These are phyloP conservation scores for Oophaga sylvatica DNA, from an alignment of 2,797 vertebrate species.

Conservation along the genomic window DNA sequence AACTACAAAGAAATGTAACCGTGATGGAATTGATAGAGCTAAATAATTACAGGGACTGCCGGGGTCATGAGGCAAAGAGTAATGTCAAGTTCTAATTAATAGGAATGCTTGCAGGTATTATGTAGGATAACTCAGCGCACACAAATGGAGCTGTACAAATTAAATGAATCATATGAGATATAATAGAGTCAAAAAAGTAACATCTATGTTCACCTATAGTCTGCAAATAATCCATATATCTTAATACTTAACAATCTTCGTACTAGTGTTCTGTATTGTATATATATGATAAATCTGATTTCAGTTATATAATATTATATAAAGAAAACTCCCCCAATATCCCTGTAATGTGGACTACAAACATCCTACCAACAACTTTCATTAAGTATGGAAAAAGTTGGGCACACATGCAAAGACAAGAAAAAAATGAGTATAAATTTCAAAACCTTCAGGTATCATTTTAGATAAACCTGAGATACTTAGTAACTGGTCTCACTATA, in stretches of 20 bases:
- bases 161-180: background rate
- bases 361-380: constrained; percentile 7
- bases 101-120: constrained; percentile 7
- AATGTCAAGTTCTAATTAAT: constrained; percentile 27
- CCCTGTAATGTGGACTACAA: background rate
- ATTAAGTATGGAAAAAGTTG: background rate
- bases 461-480: background rate
- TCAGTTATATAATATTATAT: background rate
- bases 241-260: background rate
- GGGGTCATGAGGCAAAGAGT: background rate
- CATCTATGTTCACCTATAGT: background rate
- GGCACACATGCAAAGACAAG: background rate
- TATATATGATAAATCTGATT: background rate
- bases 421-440: background rate
- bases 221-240: background rate
- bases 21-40: background rate
- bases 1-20: background rate
- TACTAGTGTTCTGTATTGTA: background rate
- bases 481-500: background rate
- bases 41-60: background rate
- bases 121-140: background rate
- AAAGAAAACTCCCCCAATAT: background rate
- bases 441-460: background rate
- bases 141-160: background rate
- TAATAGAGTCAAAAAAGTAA: background rate